These are phyloP conservation scores for Synergus itoensis DNA, from an alignment of 2,888 invertebrate species.

Conservation along the genomic window DNA sequence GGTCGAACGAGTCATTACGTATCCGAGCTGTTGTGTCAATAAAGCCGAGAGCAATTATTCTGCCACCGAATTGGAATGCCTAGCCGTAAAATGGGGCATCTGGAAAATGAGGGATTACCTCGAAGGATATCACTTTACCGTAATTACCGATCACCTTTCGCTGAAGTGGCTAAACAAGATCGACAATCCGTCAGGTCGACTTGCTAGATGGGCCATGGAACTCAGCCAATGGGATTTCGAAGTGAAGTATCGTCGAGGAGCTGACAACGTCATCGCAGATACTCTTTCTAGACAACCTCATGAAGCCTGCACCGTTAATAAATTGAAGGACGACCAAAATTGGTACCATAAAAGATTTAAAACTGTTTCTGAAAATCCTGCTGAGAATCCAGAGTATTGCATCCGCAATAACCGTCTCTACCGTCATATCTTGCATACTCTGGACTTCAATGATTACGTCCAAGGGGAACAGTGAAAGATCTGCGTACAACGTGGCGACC, in stretches of 20 bases:
- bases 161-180: conserved; percentile 55
- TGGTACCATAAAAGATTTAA: too few relatives aligned
- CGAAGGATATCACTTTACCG: conserved; percentile 44
- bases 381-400: conserved; percentile 40
- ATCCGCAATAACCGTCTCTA: conserved; percentile 58
- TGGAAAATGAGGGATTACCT: conserved; percentile 55
- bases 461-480: conserved; percentile 49
- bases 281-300: too few relatives aligned
- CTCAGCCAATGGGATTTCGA: neutral
- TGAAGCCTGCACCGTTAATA: too few relatives aligned
- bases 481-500: conserved; percentile 34
- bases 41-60: conserved; percentile 46
- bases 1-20: too few relatives aligned
- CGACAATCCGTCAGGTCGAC: conserved; percentile 53
- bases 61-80: conserved; percentile 56
- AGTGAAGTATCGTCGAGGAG: neutral
- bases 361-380: too few relatives aligned
- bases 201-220: conserved; percentile 52
- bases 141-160: conserved; percentile 1
- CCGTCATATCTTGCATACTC: conserved; percentile 36
- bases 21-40: too few relatives aligned
- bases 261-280: too few relatives aligned
- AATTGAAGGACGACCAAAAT: too few relatives aligned
- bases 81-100: conserved; percentile 53
- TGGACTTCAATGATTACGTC: conserved; percentile 43